phyloP scores from a whole-genome alignment of 2,797 vertebrate genomes.

The Syngnathus rostellatus region DNA sequence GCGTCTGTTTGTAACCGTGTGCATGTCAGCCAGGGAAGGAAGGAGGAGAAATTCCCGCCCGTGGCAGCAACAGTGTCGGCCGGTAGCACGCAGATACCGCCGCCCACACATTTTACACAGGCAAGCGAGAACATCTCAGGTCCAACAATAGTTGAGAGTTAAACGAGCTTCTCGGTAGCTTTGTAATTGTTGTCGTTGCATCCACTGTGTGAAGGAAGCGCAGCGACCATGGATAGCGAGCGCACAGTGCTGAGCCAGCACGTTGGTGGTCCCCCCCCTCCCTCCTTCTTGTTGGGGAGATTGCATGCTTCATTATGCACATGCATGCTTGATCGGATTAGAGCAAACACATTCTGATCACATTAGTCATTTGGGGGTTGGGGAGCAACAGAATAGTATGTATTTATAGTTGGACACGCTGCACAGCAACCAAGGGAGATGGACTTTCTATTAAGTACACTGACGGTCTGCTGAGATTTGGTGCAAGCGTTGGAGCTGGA shows the following conservation, averaged over 20 bases:
- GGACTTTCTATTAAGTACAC: neutral
- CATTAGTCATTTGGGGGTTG: conserved; percentile 3
- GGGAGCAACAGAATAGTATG: neutral
- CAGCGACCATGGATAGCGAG: conserved; percentile 5
- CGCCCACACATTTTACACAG: neutral
- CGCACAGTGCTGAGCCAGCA: conserved; percentile 7
- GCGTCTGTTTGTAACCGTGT: conserved; percentile 12
- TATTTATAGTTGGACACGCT: neutral
- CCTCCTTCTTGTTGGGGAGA: neutral
- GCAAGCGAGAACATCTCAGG: neutral
- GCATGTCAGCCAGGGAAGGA: conserved; percentile 6
- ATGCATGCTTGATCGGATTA: conserved; percentile 6
- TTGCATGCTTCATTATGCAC: conserved; percentile 7
- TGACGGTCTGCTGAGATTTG: neutral
- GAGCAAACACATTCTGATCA: conserved; percentile 3
- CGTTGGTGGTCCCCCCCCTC: neutral
- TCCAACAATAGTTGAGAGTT: neutral
- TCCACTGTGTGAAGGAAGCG: neutral
- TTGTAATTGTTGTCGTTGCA: neutral
- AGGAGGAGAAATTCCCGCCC: conserved; percentile 5
- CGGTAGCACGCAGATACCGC: neutral
- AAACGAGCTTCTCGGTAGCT: neutral
- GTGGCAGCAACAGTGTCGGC: conserved; percentile 6
- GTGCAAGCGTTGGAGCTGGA: too few relatives aligned
- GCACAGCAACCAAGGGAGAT: neutral